A percentile compares a stretch with the other conserved stretches of the same genome.
phyloP scores from a whole-genome alignment of 1,140 invertebrate genomes.

The Trachelipus rathkii region DNA sequence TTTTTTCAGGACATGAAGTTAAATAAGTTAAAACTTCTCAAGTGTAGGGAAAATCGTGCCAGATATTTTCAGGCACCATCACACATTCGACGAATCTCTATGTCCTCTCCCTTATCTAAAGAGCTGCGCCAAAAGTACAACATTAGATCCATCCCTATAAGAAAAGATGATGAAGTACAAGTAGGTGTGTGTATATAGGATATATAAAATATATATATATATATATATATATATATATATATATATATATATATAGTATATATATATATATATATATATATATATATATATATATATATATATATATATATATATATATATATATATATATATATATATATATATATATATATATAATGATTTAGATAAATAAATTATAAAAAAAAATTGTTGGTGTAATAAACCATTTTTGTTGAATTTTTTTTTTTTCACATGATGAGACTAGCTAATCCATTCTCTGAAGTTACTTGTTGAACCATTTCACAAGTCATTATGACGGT shows the following conservation, averaged over 20 bases:
- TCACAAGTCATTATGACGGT: slow-evolving; percentile 4
- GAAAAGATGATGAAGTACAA: slow-evolving; percentile 98
- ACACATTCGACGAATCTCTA: slow-evolving; percentile 88
- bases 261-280: too few species aligned
- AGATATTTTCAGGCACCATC: slow-evolving; percentile 97
- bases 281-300: too few species aligned
- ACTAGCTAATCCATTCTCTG: slow-evolving; percentile 40
- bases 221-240: too few species aligned
- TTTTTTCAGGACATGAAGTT: slow-evolving; percentile 75
- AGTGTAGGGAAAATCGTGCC: slow-evolving; percentile 96
- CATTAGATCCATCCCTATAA: slow-evolving; percentile 94
- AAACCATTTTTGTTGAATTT: too few species aligned
- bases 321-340: too few species aligned
- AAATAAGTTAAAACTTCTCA: slow-evolving; percentile 84
- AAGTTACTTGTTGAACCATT: not conserved
- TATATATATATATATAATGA: too few species aligned
- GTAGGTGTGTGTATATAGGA: slow-evolving; percentile 60
- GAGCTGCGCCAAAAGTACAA: slow-evolving; percentile 96
- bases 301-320: too few species aligned
- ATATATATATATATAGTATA: too few species aligned
- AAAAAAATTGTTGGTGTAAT: too few species aligned
- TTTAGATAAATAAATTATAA: too few species aligned
- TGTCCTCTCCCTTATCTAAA: slow-evolving; percentile 98
- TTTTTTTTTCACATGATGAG: slow-evolving; percentile 32
- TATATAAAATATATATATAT: too few species aligned